These are phyloP conservation scores for Ostrea edulis DNA, from an alignment of 1,140 invertebrate species.

Conservation along the genomic window DNA sequence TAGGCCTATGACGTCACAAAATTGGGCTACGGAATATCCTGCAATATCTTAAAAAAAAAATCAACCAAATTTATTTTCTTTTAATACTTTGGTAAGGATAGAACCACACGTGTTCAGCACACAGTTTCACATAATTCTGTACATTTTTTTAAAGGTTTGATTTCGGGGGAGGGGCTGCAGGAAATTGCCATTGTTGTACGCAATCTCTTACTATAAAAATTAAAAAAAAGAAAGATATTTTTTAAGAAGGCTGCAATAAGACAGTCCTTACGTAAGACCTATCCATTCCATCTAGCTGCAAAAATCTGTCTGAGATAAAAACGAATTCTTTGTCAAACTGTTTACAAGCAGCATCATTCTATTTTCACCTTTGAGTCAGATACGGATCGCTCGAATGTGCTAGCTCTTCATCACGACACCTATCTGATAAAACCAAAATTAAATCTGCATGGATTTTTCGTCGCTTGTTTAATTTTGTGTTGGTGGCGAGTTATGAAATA, in stretches of 20 bases:
- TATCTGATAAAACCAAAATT: slow-evolving; percentile 27
- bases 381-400: slow-evolving; percentile 19
- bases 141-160: too few species aligned
- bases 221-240: too few species aligned
- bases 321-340: slow-evolving; percentile 21
- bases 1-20: too few species aligned
- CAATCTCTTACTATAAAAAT: too few species aligned
- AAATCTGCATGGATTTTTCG: slow-evolving; percentile 16
- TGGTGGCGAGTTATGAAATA: slow-evolving; percentile 37
- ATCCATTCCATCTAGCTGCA: slow-evolving; percentile 1
- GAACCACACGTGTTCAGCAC: too few species aligned
- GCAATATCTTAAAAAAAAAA: too few species aligned
- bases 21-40: too few species aligned
- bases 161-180: too few species aligned
- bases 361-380: slow-evolving; percentile 1
- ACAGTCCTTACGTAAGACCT: slow-evolving; percentile 5
- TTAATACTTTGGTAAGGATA: too few species aligned
- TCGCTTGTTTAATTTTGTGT: slow-evolving; percentile 37
- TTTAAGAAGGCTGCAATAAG: background rate
- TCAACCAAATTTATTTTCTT: too few species aligned
- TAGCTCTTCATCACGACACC: slow-evolving; percentile 14
- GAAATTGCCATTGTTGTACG: too few species aligned
- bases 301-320: slow-evolving; percentile 2
- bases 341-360: slow-evolving; percentile 18
- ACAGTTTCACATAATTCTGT: too few species aligned